Conservation (phyloP, 2,797 vertebrate genomes). For the Potorous gilbertii region DNA sequence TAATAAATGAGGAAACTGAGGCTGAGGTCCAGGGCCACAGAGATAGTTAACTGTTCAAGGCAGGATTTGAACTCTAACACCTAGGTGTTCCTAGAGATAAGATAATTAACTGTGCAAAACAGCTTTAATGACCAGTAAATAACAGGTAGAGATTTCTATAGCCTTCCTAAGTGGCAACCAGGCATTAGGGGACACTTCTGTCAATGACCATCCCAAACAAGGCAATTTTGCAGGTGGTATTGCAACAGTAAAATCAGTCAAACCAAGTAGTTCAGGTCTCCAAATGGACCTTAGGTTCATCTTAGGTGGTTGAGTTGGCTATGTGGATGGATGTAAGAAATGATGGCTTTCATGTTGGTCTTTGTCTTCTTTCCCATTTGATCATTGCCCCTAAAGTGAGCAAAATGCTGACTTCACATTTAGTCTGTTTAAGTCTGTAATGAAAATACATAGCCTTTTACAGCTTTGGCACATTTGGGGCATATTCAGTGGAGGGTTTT, state of each 20-base stretch:
- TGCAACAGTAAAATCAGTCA: background rate
- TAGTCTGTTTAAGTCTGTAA: conserved; percentile 46
- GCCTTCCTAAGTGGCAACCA: background rate
- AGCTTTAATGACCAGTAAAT: background rate
- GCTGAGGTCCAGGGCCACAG: background rate
- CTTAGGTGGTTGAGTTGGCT: background rate
- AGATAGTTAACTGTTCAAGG: background rate
- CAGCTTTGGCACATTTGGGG: conserved; percentile 71
- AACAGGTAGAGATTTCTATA: background rate
- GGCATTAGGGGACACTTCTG: background rate
- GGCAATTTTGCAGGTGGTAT: background rate
- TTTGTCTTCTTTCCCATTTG: background rate
- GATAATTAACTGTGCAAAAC: background rate
- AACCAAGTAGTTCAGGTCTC: background rate
- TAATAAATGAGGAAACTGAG: background rate
- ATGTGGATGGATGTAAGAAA: background rate
- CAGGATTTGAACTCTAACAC: background rate
- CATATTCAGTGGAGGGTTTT: conserved; percentile 66
- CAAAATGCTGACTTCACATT: background rate
- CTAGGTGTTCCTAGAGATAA: background rate
- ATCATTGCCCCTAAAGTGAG: background rate
- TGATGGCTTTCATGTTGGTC: background rate
- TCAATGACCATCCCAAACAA: background rate
- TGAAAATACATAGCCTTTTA: conserved; percentile 68
- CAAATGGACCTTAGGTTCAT: background rate